Evolutionary conservation across 2,113 vertebrate species (phyloP).

Genomic region (Trogon surrucura): DNA sequence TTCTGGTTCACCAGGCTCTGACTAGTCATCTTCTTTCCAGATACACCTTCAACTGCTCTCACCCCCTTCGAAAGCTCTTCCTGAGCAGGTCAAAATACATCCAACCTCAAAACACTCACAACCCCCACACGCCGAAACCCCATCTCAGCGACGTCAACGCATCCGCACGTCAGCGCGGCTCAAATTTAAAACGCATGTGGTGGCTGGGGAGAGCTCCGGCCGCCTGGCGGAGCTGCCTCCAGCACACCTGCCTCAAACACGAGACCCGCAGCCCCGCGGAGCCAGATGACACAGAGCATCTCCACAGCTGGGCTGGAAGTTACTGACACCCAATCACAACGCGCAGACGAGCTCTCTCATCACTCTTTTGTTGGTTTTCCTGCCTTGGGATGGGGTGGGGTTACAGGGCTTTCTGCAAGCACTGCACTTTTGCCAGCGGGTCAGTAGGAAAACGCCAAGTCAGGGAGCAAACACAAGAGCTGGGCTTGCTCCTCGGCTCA

Average conservation of each 20-base stretch:
- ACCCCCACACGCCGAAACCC: not conserved
- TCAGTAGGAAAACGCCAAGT: not conserved
- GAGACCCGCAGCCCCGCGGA: not conserved
- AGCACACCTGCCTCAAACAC: not conserved
- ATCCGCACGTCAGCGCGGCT: not conserved
- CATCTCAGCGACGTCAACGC: not conserved
- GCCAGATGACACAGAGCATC: not conserved
- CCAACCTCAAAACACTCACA: not conserved
- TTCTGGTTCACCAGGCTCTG: conserved; percentile 2
- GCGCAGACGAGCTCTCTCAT: conserved; percentile 48
- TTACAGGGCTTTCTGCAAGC: conserved; percentile 53
- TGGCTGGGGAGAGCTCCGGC: not conserved
- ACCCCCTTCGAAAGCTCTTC: conserved; percentile 12
- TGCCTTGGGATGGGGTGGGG: conserved; percentile 27
- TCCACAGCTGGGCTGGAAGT: conserved; percentile 34
- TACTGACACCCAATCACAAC: conserved; percentile 25
- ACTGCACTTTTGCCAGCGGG: not conserved
- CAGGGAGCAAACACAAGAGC: not conserved
- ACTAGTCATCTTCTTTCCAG: not conserved
- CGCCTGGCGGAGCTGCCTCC: not conserved
- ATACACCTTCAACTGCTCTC: not conserved
- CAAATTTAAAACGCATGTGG: accelerated
- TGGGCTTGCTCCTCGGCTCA: not conserved
- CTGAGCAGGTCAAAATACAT: not conserved
- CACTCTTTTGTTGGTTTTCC: conserved; percentile 41